A percentile compares a stretch with the other conserved stretches of the same genome.
These are phyloP conservation scores for Cromileptes altivelis DNA, from an alignment of 2,113 vertebrate genomes.

Conservation along the genomic window DNA sequence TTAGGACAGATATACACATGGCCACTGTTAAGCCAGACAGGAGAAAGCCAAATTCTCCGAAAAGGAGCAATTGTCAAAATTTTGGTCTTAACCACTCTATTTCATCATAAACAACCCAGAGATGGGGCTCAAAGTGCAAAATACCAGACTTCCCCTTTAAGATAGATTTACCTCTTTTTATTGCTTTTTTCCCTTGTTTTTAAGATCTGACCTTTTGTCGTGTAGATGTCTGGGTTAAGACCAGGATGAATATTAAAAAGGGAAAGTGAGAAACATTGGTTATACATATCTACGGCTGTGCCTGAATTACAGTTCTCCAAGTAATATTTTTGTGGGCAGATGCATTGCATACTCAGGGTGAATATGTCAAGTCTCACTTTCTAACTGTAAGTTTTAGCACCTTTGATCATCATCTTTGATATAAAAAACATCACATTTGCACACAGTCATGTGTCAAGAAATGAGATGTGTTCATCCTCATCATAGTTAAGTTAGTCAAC, in stretches of 20 bases:
- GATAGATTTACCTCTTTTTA: no score
- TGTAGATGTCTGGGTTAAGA: not conserved
- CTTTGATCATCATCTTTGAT: not conserved
- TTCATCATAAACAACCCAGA: no score
- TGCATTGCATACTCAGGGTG: not conserved
- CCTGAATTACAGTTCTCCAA: not conserved
- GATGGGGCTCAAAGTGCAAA: no score
- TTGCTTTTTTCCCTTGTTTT: no score
- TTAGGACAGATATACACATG: no score
- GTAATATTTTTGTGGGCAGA: not conserved
- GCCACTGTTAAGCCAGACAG: no score
- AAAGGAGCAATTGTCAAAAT: no score
- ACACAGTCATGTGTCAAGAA: no score
- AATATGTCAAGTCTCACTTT: not conserved
- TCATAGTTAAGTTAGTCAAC: not conserved
- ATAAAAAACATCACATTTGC: not conserved
- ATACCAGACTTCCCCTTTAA: no score
- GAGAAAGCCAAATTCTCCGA: no score
- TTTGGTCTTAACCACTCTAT: no score
- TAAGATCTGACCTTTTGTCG: no score
- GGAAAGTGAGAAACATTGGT: not conserved
- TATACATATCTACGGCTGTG: not conserved
- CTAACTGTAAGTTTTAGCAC: not conserved
- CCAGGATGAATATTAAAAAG: not conserved
- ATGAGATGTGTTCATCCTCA: not conserved